Evolutionary conservation across 2,113 vertebrate genomes (phyloP), one percentile per base, ranked within the genome.

Genomic region (Pseudorasbora parva): DNA sequence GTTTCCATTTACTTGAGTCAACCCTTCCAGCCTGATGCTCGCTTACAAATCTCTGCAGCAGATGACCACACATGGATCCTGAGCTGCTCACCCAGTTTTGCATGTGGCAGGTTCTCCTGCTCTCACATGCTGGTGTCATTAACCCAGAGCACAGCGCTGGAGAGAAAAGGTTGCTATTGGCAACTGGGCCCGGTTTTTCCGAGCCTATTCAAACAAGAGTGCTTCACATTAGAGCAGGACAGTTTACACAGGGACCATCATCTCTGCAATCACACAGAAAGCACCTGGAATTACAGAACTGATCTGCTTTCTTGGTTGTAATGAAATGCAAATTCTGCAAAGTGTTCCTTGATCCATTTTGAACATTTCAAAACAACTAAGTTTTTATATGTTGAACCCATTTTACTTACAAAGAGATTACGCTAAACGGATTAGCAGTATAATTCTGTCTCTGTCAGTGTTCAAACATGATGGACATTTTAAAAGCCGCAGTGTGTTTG

Each of bases 131-230:
- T 78, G 30, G 3, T 69, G 66, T 79, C 83, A 84, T 84, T 84
- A 78, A 84, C 51, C 64, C 66, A 37, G 7, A 51, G 25, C 45
- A 66, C 23, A 56, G 33, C 8, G 27, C 9, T 4, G 2, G 66
- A 43, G n/a, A 27, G 56, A 21, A 37, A 62, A 68, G 85, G 85
- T 86, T 86, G 85, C 85, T 86, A 86, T 8, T 64, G 85, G 81
- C 81, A 86, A 86, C 85, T 69, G 47, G 14, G 37, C 41, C 60
- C 74, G 21, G 74, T 76, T 74, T 81, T 81, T 74, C 79, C 37
- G 6, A 76, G 71, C 77, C 71, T 84, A 84, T 86, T 86, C 82
- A 84, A 84, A 84, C 71, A 69, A 33, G 62, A 75, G 78, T 84
- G 79, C 57, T 84, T 79, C 72, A 78, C 78, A 84, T 74, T 74